These are phyloP conservation scores for Hetaerina titia DNA, from an alignment of 2,888 invertebrate genomes.

Conservation along the genomic window DNA sequence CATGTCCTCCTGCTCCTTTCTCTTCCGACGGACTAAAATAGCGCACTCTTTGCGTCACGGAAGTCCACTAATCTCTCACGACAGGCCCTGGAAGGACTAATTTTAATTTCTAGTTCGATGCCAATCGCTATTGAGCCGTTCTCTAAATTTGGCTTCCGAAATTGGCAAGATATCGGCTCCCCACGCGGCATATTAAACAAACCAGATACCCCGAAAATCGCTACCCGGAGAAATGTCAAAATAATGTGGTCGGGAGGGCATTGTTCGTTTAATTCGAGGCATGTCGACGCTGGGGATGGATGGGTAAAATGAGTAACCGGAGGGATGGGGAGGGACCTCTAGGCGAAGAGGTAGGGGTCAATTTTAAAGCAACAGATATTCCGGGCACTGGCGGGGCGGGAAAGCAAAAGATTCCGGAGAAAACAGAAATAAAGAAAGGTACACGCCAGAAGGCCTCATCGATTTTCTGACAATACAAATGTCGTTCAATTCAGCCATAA, in stretches of 20 bases:
- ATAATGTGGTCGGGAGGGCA: slow-evolving; percentile 15
- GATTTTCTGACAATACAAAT: slow-evolving; percentile 34
- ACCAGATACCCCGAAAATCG: background rate
- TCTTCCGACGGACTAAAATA: slow-evolving; percentile 34
- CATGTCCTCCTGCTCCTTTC: background rate
- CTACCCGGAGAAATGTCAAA: slow-evolving; percentile 11
- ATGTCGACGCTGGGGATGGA: background rate
- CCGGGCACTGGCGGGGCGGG: background rate
- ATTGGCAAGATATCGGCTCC: slow-evolving; percentile 60
- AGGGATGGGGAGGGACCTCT: background rate
- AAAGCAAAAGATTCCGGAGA: background rate
- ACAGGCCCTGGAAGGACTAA: slow-evolving; percentile 53
- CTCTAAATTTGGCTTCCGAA: slow-evolving; percentile 52
- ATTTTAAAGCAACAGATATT: background rate
- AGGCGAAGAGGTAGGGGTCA: background rate
- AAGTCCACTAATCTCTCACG: slow-evolving; percentile 58
- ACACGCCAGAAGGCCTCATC: slow-evolving; percentile 22
- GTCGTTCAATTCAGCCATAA: background rate
- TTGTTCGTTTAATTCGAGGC: slow-evolving; percentile 17
- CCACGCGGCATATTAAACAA: background rate
- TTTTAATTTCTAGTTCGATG: slow-evolving; percentile 63
- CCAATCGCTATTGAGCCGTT: slow-evolving; percentile 63
- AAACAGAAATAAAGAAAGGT: background rate
- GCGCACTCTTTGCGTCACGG: slow-evolving; percentile 37
- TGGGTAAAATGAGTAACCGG: background rate